Conservation (phyloP, 2,113 vertebrate genomes). For the Lagenorhynchus albirostris region DNA sequence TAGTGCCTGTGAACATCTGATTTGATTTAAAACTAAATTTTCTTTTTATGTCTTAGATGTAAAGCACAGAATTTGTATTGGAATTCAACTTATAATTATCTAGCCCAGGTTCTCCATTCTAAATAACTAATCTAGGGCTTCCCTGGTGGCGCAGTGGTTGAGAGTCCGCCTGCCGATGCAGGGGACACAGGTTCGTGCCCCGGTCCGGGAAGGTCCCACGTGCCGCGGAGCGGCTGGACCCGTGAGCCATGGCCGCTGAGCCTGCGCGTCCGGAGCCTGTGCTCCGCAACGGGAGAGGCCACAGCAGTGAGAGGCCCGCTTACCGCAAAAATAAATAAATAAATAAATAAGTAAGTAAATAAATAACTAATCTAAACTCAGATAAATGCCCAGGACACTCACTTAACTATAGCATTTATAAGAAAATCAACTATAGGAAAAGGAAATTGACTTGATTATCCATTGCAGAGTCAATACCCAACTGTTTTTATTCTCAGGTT, state of each 20-base stretch:
- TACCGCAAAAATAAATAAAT: no score
- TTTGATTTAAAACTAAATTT: conserved; percentile 12
- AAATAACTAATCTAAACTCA: conserved; percentile 30
- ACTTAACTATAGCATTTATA: background rate
- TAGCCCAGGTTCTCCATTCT: background rate
- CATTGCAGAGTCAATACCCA: background rate
- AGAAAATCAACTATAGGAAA: background rate
- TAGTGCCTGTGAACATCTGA: background rate
- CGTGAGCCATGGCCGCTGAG: no score
- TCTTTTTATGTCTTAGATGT: background rate
- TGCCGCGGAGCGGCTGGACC: no score
- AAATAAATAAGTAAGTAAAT: background rate
- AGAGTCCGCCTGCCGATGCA: no score
- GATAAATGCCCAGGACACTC: background rate
- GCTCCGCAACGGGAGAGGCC: no score
- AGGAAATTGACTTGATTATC: conserved; percentile 2
- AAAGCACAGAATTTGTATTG: background rate
- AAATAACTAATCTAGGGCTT: background rate
- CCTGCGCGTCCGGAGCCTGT: no score
- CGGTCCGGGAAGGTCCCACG: no score
- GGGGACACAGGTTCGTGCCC: no score
- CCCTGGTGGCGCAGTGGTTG: no score
- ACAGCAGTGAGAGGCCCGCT: no score
- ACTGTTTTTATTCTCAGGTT: background rate
- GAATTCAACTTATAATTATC: conserved; percentile 3